Percentiles rank a stretch among this genome's conserved stretches.
These are phyloP conservation scores for Caenorhabditis panamensis DNA, from an alignment of 2,888 invertebrate genomes.

Conservation along the genomic window DNA sequence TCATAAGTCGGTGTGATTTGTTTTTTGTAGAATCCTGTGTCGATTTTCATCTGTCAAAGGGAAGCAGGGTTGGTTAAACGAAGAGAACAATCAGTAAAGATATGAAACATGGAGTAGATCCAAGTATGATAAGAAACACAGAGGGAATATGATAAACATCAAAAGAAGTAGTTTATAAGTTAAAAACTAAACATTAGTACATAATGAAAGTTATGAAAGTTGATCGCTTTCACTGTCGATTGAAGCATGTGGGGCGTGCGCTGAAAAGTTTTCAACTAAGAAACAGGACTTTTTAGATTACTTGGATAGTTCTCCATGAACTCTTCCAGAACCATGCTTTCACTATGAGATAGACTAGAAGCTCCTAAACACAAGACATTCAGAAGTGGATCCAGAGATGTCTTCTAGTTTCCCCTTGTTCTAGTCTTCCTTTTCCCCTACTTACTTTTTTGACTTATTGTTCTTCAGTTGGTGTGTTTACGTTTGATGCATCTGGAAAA, in stretches of 20 bases:
- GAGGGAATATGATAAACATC: background rate
- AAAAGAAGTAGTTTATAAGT: no score
- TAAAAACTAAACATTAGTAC: no score
- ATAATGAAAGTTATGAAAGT: conserved; percentile 22
- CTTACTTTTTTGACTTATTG: background rate
- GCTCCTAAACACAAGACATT: conserved; percentile 24
- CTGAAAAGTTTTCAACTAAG: conserved; percentile 23
- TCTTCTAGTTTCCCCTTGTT: background rate
- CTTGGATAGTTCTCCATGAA: conserved; percentile 58
- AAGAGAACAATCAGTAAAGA: background rate
- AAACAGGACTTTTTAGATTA: conserved; percentile 1
- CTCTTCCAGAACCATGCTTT: conserved; percentile 29
- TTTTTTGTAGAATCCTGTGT: conserved; percentile 17
- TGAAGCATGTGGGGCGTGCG: conserved; percentile 33
- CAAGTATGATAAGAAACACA: background rate
- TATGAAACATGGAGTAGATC: conserved; percentile 31
- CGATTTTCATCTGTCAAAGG: conserved; percentile 26
- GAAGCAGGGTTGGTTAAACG: background rate
- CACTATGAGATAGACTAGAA: conserved; percentile 26
- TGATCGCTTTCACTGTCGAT: conserved; percentile 40
- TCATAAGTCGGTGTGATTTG: conserved; percentile 56
- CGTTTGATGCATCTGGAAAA: conserved; percentile 39
- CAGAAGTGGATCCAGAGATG: no score
- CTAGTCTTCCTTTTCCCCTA: background rate
- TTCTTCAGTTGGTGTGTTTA: conserved; percentile 41